These are phyloP conservation scores for Aromia moschata DNA, from an alignment of 2,888 invertebrate species.

Conservation along the genomic window DNA sequence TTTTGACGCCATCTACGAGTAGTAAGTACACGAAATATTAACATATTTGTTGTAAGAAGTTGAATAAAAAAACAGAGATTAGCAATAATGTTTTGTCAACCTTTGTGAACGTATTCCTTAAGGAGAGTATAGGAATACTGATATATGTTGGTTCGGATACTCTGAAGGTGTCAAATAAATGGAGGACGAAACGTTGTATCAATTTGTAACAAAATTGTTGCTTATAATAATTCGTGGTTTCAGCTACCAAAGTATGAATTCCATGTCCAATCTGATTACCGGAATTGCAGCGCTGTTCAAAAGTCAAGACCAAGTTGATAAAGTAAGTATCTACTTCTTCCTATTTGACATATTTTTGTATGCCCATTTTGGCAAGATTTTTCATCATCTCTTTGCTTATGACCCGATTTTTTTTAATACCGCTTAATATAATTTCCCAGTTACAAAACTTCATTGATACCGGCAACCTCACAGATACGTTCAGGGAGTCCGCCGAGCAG, in stretches of 20 bases:
- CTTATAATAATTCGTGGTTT: slow-evolving; percentile 53
- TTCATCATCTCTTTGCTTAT: too few species aligned
- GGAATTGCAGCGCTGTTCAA: slow-evolving; percentile 53
- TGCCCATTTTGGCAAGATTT: too few species aligned
- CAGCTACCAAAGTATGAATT: slow-evolving; percentile 55
- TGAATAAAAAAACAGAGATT: too few species aligned
- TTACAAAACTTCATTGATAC: slow-evolving; percentile 30
- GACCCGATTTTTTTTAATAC: too few species aligned
- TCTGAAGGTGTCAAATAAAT: too few species aligned
- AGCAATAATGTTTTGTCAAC: too few species aligned
- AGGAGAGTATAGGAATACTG: too few species aligned
- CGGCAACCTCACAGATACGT: slow-evolving; percentile 27
- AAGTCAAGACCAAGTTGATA: slow-evolving; percentile 45
- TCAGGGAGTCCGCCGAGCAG: slow-evolving; percentile 25
- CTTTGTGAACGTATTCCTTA: too few species aligned
- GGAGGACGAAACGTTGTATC: too few species aligned
- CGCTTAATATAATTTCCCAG: slow-evolving; percentile 25
- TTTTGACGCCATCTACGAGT: slow-evolving; percentile 47
- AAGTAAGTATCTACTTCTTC: slow-evolving; percentile 45
- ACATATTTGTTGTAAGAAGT: too few species aligned
- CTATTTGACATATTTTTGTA: too few species aligned
- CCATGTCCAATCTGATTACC: slow-evolving; percentile 59
- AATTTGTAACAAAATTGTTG: not conserved
- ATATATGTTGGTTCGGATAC: too few species aligned
- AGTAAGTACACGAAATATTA: slow-evolving; percentile 30